A percentile compares a stretch with the other conserved stretches of the same genome.
Conservation (phyloP, 92 coral and sea anemone species). For the Actinostola sp. region DNA sequence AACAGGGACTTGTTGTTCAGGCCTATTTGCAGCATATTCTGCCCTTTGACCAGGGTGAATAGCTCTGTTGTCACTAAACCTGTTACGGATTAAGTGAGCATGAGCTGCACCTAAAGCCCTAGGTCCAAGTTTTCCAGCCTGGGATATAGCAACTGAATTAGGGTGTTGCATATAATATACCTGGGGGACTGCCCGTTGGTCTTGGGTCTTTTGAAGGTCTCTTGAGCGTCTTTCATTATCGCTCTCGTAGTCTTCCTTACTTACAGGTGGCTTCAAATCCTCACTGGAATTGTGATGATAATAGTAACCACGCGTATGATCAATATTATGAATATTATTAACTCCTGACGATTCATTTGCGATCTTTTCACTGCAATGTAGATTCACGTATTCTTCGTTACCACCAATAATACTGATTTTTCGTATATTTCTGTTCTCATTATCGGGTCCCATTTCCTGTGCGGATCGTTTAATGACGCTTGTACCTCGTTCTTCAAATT, state of each 20-base stretch:
- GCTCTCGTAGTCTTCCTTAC: constrained; percentile 55
- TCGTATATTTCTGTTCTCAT: constrained; percentile 58
- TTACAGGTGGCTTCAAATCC: constrained; percentile 42
- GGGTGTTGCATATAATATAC: constrained; percentile 65
- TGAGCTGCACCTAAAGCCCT: constrained; percentile 33
- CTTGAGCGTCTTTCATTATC: constrained; percentile 50
- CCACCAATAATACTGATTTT: no score
- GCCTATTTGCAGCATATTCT: constrained; percentile 67
- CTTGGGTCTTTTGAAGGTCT: constrained; percentile 30
- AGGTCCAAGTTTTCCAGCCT: constrained; percentile 32
- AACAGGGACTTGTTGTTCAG: constrained; percentile 90
- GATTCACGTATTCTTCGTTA: constrained; percentile 57
- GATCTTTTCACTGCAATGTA: constrained; percentile 75
- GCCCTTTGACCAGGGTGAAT: constrained; percentile 36
- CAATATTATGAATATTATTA: constrained; percentile 19
- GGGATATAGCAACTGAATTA: constrained; percentile 41
- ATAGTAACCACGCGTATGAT: constrained; percentile 58
- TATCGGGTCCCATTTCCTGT: constrained; percentile 67
- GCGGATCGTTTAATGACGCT: constrained; percentile 69
- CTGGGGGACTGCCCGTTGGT: constrained; percentile 53
- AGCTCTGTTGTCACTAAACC: constrained; percentile 26
- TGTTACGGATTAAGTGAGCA: constrained; percentile 22
- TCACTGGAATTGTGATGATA: constrained; percentile 65
- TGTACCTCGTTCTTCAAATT: constrained; percentile 64
- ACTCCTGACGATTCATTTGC: constrained; percentile 59